Evolutionary conservation across 2,888 invertebrate genomes (phyloP).

Genomic region (Aspidapion aeneum): DNA sequence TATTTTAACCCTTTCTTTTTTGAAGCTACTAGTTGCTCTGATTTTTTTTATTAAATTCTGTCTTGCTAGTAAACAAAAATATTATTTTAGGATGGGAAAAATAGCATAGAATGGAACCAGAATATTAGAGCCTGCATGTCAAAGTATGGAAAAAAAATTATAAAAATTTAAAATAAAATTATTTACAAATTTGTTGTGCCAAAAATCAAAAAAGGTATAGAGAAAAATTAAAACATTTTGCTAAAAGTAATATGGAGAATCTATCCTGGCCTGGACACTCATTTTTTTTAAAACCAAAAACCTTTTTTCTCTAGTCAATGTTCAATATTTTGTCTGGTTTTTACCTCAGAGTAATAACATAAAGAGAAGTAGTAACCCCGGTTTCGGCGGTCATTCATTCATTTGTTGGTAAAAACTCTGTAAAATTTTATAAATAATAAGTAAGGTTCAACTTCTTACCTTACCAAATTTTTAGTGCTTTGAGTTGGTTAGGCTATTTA

Average conservation of each 20-base stretch:
- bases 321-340: too few relatives aligned
- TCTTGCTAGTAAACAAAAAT: neutral
- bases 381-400: too few relatives aligned
- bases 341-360: too few relatives aligned
- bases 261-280: too few relatives aligned
- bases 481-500: too few relatives aligned
- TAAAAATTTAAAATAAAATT: neutral
- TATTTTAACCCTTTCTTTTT: neutral
- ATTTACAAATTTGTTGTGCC: neutral
- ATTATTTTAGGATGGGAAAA: neutral
- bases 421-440: too few relatives aligned
- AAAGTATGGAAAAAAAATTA: neutral
- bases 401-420: too few relatives aligned
- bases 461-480: too few relatives aligned
- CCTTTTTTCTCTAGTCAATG: too few relatives aligned
- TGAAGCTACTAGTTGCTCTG: neutral
- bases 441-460: too few relatives aligned
- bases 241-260: neutral
- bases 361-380: too few relatives aligned
- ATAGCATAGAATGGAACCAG: neutral
- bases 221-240: neutral
- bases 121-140: neutral
- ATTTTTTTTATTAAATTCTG: neutral
- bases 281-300: too few relatives aligned
- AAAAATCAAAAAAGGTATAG: neutral